These are phyloP conservation scores for Festucalex cinctus DNA, from an alignment of 2,113 vertebrate species.

Conservation along the genomic window DNA sequence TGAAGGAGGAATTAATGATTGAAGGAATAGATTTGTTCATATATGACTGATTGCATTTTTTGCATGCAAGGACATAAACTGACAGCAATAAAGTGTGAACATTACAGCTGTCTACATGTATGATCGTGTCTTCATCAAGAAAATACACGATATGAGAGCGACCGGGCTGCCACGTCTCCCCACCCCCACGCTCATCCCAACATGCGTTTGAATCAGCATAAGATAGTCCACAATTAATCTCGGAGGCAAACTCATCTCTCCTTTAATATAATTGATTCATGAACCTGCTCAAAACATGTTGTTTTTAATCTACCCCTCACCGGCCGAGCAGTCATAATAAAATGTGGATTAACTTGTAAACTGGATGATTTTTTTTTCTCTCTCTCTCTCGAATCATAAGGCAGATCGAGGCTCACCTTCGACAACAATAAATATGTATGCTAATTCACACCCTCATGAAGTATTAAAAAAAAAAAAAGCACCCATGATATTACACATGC, in stretches of 20 bases:
- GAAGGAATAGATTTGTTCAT: slow-evolving; percentile 1
- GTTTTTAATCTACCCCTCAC: slow-evolving; percentile 74
- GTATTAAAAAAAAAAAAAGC: slow-evolving; percentile 35
- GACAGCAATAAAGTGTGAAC: slow-evolving; percentile 9
- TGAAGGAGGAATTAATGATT: not conserved
- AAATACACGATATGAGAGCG: slow-evolving; percentile 6
- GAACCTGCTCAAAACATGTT: slow-evolving; percentile 70
- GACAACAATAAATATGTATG: slow-evolving; percentile 72
- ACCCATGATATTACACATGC: not conserved
- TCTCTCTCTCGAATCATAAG: slow-evolving; percentile 41
- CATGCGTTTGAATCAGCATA: slow-evolving; percentile 46
- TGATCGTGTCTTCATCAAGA: slow-evolving; percentile 4
- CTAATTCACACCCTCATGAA: slow-evolving; percentile 68
- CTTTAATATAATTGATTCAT: slow-evolving; percentile 75
- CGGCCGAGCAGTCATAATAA: slow-evolving; percentile 69
- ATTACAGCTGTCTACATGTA: not conserved
- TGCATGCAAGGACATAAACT: slow-evolving; percentile 3
- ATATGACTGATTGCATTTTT: not conserved
- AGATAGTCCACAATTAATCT: slow-evolving; percentile 62
- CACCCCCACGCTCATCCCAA: not conserved
- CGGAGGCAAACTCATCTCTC: slow-evolving; percentile 70
- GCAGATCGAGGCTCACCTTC: slow-evolving; percentile 43
- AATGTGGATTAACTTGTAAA: slow-evolving; percentile 76
- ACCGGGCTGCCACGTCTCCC: slow-evolving; percentile 13
- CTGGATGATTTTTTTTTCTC: slow-evolving; percentile 48